Evolutionary conservation across 2,797 vertebrate species (phyloP), one percentile per base, ranked within the genome.

Genomic region (Borostomias antarcticus): DNA sequence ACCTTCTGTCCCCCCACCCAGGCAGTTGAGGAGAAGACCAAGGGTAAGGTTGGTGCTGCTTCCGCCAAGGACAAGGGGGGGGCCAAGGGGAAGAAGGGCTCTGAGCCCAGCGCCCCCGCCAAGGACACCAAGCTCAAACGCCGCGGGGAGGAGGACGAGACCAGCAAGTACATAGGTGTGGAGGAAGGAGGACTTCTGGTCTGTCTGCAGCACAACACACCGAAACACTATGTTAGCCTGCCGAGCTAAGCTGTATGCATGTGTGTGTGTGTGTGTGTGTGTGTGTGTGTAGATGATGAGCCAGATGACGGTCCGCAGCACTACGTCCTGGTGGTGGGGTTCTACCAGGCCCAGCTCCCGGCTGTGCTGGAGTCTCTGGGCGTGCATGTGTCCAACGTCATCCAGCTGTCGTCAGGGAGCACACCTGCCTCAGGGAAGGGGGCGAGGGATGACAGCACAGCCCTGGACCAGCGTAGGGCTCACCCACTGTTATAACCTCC

Each of bases 291-390:
- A 99, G 98, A 96, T 57, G 97, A 99, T 69, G 96, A 98, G 83
- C 98, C 97, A 67, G 93, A 93, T 4, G 93, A 94, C 43, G 97
- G 97, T 58, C 94, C 95, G 62, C 92, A 98, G 33, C 91, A 91
- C 78, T 99, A 98, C 80, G 79, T 98, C 77, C 85, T 99, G 60
- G 78, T 98, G n/a, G 60, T 92, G 76, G 95, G 94, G 64, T 97
- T 99, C 76, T 74, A 92, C 62, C 88, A 92, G 73, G 93, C 91
- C 11, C 89, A 91, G 58, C 83, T 98, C 13, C 77, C 97, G 52
- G 75, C 72, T 0, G 83, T 91, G 8, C 90, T 99, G 62, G 83
- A 88, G 56, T 86, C 91, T 1, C 80, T 98, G 37, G 93, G 94
- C 10, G 75, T 99, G 40, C 88, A 89, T 11, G 81, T 98, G 48